Evolutionary conservation across 1,140 invertebrate species (phyloP), one percentile per base, ranked within the genome.

Genomic region (Ctenoplectra terminalis): DNA sequence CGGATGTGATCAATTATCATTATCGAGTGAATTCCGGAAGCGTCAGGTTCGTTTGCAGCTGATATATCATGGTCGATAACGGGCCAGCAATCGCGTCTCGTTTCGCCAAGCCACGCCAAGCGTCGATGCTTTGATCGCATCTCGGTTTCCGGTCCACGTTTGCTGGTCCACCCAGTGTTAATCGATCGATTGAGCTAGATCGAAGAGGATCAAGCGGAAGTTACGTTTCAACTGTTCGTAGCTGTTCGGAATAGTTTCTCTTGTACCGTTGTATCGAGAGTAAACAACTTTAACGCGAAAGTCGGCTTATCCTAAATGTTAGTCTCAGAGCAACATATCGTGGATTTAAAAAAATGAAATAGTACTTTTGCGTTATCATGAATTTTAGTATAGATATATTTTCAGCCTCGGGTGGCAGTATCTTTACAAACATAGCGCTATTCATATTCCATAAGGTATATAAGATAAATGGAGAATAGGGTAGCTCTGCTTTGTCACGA

Each of bases 41-140:
- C 8, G 13, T 29, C 13, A 31, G 48, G 3, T 60, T 66, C 66
- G 34, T 66, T 73, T 66, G 56, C 66, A 43, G 37, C 37, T 60
- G 43, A 66, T 70, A 43, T 13, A 73, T 23, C 43, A 31, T 31
- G 34, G 67, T 83, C 81, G 71, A 81, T 81, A 81, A 81, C 60
- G 40, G 48, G 43, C 50, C 50, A 26, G 40, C 66, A 50, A 80
- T 54, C 40, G 75, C 46, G 34, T 64, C 31, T 29, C 40, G 56
- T 72, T 82, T 71, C 58, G 71, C 63, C 70, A 69, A 46, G 43
- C 50, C 56, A 43, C 71, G 64, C 31, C 60, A 20, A 15, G 29
- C 78, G 13, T 48, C 67, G 52, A 56, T 66, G 50, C 40, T 70
- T 46, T 20, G 37, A 40, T 34, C 48, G 63, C 29, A 15, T 31